Evolutionary conservation across 2,888 invertebrate species (phyloP), one percentile per base, ranked within the genome.

Genomic region (Drosophila mayaguana): DNA sequence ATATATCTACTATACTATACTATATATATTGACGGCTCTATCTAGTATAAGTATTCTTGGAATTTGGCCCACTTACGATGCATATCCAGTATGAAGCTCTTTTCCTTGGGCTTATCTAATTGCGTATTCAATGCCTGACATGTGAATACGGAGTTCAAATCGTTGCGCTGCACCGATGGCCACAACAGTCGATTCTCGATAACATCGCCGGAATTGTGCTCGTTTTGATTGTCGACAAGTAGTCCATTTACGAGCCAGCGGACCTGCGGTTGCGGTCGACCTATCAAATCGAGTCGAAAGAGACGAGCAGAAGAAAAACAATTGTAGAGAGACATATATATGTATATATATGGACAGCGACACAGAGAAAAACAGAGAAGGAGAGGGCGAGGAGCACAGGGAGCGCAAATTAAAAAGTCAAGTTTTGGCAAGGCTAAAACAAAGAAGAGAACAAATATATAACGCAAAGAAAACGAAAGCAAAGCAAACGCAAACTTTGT

Each of bases 71-170:
- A 95, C 97, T 97, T 93, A 97, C 97, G 93, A 92, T 96, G 96
- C 93, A 97, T 95, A 91, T 97, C 96, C 70, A 97, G 94, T 57
- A 96, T 94, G 59, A 97, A 95, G 34, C 96, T 95, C 18, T 96
- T 95, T 92, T 96, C 96, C 92, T 95, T 96, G 12, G 97, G 96
- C 86, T 96, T 96, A 61, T 96, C 96, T 63, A 97, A 94, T 88
- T 95, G 95, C 63, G 97, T 97, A 93, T 98, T 98, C 90, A 96
- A 94, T 28, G 97, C 97, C 92, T 97, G 96, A 91, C 97, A 98
- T 64, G 97, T 97, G 94, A 97, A 97, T 79, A 97, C 95, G 22
- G 97, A 96, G 83, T 97, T 96, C 88, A 97, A 95, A 94, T 97
- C 96, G 32, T 96, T 95, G 66, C 97, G 94, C 64, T 95, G 94